These are phyloP conservation scores for Agraylea sexmaculata DNA, from an alignment of 1,140 invertebrate species.

Conservation along the genomic window DNA sequence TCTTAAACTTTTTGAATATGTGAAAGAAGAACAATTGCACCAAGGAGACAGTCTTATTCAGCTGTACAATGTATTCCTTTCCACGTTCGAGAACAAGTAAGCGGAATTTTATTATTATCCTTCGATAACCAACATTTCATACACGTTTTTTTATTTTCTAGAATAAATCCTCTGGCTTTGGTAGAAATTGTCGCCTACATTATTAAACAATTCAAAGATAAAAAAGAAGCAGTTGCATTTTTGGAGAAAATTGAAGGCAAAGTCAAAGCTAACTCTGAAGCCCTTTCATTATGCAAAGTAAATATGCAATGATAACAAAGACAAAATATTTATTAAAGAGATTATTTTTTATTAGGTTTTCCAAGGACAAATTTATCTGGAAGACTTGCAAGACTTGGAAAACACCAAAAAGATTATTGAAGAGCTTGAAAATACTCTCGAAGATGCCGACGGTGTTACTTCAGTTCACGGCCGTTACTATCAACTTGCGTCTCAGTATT, in stretches of 20 bases:
- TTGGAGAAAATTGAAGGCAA: conserved; percentile 77
- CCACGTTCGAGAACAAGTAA: conserved; percentile 92
- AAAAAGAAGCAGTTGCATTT: conserved; percentile 73
- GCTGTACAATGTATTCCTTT: conserved; percentile 84
- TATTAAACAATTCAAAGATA: conserved; percentile 67
- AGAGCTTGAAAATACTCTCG: conserved; percentile 74
- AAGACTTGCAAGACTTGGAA: conserved; percentile 69
- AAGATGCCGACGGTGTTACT: conserved; percentile 83
- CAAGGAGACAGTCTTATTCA: conserved; percentile 69
- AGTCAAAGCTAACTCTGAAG: conserved; percentile 80
- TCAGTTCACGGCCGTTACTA: conserved; percentile 93
- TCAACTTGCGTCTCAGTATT: conserved; percentile 85
- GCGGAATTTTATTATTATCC: conserved; percentile 25
- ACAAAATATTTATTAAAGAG: neutral
- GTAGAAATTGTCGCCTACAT: conserved; percentile 78
- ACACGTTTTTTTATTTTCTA: conserved; percentile 40
- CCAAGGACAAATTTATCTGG: conserved; percentile 73
- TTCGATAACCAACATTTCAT: too few relatives aligned
- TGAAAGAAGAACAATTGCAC: conserved; percentile 67
- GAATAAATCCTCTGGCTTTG: conserved; percentile 86
- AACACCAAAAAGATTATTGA: conserved; percentile 83
- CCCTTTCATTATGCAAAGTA: conserved; percentile 72
- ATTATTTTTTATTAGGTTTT: conserved; percentile 49
- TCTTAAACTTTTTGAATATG: conserved; percentile 69
- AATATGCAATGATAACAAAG: conserved; percentile 6